Evolutionary conservation across 2,888 invertebrate species (phyloP).

Genomic region (Neuroscelio doddi): DNA sequence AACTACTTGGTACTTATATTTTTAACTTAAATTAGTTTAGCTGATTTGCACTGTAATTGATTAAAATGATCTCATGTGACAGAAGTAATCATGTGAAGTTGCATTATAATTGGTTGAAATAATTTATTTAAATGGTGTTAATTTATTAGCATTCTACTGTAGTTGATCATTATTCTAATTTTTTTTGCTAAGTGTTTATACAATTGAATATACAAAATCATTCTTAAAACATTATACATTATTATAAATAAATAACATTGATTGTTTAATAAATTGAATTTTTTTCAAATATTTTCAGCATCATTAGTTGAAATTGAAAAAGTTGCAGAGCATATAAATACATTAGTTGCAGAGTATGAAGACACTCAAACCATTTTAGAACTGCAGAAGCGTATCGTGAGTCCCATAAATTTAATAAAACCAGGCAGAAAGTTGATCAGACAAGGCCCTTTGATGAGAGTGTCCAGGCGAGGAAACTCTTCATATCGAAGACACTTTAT

Average conservation of each 20-base stretch:
- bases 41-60: too few relatives aligned
- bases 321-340: conserved; percentile 82
- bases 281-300: conserved; percentile 71
- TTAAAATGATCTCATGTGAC: too few relatives aligned
- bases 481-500: conserved; percentile 76
- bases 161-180: too few relatives aligned
- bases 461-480: conserved; percentile 72
- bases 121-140: too few relatives aligned
- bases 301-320: conserved; percentile 80
- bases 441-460: conserved; percentile 78
- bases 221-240: too few relatives aligned
- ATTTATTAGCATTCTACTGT: too few relatives aligned
- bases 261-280: conserved; percentile 15
- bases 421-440: conserved; percentile 81
- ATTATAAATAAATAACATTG: conserved; percentile 16
- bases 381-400: conserved; percentile 78
- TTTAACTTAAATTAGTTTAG: too few relatives aligned
- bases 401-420: conserved; percentile 78
- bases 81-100: too few relatives aligned
- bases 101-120: too few relatives aligned
- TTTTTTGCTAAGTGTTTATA: too few relatives aligned
- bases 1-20: too few relatives aligned
- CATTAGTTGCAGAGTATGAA: conserved; percentile 82
- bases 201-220: too few relatives aligned
- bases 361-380: conserved; percentile 80